Evolutionary conservation across 2,797 vertebrate species (phyloP).

Genomic region (Semaprochilodus insignis): DNA sequence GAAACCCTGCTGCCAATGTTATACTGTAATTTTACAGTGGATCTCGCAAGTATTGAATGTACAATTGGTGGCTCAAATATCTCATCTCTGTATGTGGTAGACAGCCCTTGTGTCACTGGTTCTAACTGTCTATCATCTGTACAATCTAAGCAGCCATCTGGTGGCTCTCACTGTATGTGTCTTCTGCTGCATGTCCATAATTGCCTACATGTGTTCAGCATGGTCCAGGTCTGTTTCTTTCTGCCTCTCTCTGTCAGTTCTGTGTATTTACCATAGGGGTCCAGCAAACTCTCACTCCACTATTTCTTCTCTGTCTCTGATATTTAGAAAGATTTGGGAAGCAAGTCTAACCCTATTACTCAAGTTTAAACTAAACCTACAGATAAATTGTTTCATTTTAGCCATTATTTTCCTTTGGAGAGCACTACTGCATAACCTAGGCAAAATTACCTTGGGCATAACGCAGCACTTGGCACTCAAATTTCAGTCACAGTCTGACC

Average conservation of each 20-base stretch:
- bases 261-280: not conserved
- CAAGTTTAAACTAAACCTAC: too few species aligned
- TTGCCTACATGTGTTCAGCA: not conserved
- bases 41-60: not conserved
- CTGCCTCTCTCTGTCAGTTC: not conserved
- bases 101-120: not conserved
- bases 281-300: not conserved
- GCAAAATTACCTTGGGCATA: too few species aligned
- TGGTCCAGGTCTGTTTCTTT: not conserved
- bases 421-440: too few species aligned
- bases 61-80: not conserved
- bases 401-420: too few species aligned
- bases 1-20: not conserved
- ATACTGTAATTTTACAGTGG: not conserved
- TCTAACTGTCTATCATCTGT: not conserved
- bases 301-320: not conserved
- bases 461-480: too few species aligned
- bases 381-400: too few species aligned
- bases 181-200: not conserved
- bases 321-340: too few species aligned
- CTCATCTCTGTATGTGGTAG: not conserved
- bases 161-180: not conserved
- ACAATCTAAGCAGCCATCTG: slow-evolving; percentile 12
- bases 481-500: too few species aligned
- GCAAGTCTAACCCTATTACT: too few species aligned